Evolutionary conservation across 2,113 vertebrate species (phyloP).

Genomic region (Dicrurus megarhynchus): DNA sequence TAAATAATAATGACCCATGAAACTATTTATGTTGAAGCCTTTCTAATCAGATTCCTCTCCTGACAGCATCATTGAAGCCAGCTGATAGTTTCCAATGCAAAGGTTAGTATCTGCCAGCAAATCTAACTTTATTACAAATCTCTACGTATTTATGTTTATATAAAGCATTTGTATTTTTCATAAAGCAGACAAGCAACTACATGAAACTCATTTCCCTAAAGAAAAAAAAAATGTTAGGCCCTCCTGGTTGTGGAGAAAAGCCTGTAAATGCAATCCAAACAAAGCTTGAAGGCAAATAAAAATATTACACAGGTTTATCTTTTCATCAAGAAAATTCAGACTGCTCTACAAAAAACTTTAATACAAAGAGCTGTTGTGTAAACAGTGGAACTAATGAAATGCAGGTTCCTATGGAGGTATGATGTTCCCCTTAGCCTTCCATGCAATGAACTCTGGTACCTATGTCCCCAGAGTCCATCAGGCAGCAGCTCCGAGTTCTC

Average conservation of each 20-base stretch:
- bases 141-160: conserved; percentile 5
- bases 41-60: not conserved
- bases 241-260: not conserved
- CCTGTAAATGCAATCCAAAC: not conserved
- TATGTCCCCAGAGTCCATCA: fast-evolving
- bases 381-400: not conserved
- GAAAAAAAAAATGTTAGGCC: not conserved
- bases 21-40: not conserved
- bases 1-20: not conserved
- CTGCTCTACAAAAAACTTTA: not conserved
- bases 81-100: not conserved
- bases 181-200: not conserved
- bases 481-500: not conserved
- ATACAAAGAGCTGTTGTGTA: not conserved
- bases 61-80: not conserved
- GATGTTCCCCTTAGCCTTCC: not conserved
- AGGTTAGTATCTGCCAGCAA: not conserved
- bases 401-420: not conserved
- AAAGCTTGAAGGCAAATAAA: conserved; percentile 18
- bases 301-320: conserved; percentile 7
- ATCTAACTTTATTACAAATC: not conserved
- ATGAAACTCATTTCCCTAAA: not conserved
- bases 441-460: fast-evolving
- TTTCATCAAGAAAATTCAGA: conserved; percentile 8
- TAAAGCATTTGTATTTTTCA: not conserved